These are phyloP conservation scores for Chionoecetes opilio DNA, from an alignment of 1,140 invertebrate species.

Conservation along the genomic window DNA sequence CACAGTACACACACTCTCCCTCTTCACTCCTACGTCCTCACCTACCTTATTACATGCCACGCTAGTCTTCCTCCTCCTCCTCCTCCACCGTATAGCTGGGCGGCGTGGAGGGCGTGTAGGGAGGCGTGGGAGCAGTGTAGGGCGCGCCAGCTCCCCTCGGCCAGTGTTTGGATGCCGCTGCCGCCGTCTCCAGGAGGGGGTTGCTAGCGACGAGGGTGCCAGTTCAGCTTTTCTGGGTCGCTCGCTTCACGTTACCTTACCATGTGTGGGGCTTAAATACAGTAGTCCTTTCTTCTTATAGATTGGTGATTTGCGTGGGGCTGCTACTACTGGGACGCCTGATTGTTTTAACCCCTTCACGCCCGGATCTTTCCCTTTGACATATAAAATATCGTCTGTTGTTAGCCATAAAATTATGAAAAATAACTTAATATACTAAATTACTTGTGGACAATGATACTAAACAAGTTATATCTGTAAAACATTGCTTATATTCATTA, in stretches of 20 bases:
- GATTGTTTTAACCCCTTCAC: too few relatives aligned
- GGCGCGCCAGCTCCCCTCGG: conserved; percentile 21
- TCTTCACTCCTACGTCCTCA: background rate
- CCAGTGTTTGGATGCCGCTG: background rate
- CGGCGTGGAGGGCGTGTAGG: background rate
- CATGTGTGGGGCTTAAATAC: background rate
- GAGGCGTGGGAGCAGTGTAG: background rate
- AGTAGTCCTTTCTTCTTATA: background rate
- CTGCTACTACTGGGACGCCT: background rate
- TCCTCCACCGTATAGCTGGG: background rate
- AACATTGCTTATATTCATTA: too few relatives aligned
- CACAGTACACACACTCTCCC: too few relatives aligned
- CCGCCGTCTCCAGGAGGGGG: background rate
- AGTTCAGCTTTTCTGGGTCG: background rate
- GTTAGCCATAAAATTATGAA: background rate
- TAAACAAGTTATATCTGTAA: too few relatives aligned
- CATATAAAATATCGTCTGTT: too few relatives aligned
- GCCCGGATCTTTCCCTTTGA: too few relatives aligned
- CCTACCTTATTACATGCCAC: background rate
- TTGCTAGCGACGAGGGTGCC: background rate
- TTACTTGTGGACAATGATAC: too few relatives aligned
- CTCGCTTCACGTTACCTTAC: background rate
- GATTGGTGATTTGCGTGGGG: background rate
- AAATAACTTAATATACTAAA: background rate
- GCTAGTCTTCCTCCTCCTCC: background rate